Conservation (phyloP, 2,113 vertebrate genomes). For the Otus sunia region DNA sequence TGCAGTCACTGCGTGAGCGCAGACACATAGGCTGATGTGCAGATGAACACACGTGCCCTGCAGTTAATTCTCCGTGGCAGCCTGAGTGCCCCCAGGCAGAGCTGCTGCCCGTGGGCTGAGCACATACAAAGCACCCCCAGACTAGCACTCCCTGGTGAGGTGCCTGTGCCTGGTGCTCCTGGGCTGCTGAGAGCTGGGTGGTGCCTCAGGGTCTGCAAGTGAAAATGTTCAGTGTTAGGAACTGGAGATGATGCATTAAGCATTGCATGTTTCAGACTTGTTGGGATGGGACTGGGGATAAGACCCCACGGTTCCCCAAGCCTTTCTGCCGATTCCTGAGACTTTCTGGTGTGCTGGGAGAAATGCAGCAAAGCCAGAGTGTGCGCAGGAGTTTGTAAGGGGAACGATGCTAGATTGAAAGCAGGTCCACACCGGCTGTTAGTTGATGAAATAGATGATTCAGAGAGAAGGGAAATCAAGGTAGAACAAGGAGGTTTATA, state of each 20-base stretch:
- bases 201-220: not conserved
- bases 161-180: not conserved
- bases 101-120: not conserved
- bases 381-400: not conserved
- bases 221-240: not conserved
- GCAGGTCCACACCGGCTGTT: fast-evolving
- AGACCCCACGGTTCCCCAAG: not conserved
- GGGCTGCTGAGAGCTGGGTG: fast-evolving
- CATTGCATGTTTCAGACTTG: not conserved
- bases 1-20: not conserved
- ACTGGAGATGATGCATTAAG: not conserved
- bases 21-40: not conserved
- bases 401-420: not conserved
- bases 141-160: fast-evolving
- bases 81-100: not conserved
- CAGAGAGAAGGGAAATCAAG: not conserved
- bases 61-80: not conserved
- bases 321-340: not conserved
- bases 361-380: fast-evolving
- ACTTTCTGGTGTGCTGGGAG: not conserved
- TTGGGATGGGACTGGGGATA: not conserved
- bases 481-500: not conserved
- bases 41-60: fast-evolving
- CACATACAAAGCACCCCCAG: not conserved
- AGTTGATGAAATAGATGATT: not conserved